Evolutionary conservation across 1,140 invertebrate species (phyloP).

Genomic region (Drosophila nannoptera): DNA sequence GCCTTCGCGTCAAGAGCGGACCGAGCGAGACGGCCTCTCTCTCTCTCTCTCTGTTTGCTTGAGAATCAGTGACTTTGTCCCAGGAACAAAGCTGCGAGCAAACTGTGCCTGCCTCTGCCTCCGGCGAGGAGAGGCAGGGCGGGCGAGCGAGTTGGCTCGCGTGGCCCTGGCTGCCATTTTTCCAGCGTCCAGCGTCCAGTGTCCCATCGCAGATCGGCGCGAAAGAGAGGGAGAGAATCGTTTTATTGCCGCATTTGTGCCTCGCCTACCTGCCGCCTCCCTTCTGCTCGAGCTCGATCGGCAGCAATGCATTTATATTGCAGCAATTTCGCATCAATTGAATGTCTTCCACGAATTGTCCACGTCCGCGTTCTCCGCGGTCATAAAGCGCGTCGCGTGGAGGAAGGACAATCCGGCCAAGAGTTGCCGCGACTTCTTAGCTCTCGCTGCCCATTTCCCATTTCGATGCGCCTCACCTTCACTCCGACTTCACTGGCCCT

Average conservation of each 20-base stretch:
- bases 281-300: conserved; percentile 47
- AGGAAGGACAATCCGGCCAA: conserved; percentile 29
- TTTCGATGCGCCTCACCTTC: conserved; percentile 66
- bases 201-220: conserved; percentile 16
- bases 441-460: conserved; percentile 17
- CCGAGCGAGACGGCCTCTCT: neutral
- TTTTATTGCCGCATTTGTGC: conserved; percentile 67
- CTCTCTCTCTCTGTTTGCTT: conserved; percentile 10
- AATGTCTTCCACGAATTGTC: conserved; percentile 63
- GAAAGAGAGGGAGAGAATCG: conserved; percentile 30
- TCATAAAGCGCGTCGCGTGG: conserved; percentile 73
- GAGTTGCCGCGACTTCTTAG: conserved; percentile 22
- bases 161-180: conserved; percentile 57
- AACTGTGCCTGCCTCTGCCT: conserved; percentile 43
- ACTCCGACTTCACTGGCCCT: conserved; percentile 39
- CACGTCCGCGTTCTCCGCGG: conserved; percentile 10
- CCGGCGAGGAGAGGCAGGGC: neutral
- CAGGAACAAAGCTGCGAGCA: conserved; percentile 55
- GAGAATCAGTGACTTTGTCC: conserved; percentile 65
- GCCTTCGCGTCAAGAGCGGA: conserved; percentile 42
- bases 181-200: conserved; percentile 2
- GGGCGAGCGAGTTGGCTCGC: conserved; percentile 24
- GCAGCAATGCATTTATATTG: conserved; percentile 75
- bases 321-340: conserved; percentile 76
- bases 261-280: conserved; percentile 23